phyloP scores from a whole-genome alignment of 1,140 invertebrate species.

The Brachionus calyciflorus region DNA sequence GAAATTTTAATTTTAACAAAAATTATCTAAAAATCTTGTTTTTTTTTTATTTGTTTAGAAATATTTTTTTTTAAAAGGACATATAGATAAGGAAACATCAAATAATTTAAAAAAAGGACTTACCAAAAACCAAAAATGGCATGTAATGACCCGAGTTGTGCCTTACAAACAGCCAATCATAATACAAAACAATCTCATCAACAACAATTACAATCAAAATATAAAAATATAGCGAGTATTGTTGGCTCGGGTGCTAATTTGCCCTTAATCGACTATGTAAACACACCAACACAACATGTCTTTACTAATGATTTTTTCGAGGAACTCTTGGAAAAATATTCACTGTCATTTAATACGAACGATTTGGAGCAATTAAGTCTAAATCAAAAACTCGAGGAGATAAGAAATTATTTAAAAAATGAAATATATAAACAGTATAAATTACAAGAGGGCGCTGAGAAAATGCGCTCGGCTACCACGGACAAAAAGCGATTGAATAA shows the following conservation, averaged over 20 bases:
- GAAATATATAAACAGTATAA: constrained; percentile 47
- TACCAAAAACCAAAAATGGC: no score
- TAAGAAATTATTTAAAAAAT: constrained; percentile 37
- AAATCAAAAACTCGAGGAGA: constrained; percentile 40
- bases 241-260: constrained; percentile 23
- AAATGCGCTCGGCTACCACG: constrained; percentile 25
- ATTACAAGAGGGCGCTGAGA: constrained; percentile 46
- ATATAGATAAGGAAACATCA: no score
- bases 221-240: constrained; percentile 5
- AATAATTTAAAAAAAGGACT: no score
- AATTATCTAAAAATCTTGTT: no score
- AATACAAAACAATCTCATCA: background rate
- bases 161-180: no score
- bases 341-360: background rate
- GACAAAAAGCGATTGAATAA: constrained; percentile 43
- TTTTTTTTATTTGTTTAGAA: no score
- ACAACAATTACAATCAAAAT: background rate
- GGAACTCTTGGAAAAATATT: constrained; percentile 9
- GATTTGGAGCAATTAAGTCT: constrained; percentile 24
- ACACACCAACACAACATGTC: constrained; percentile 18
- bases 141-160: no score
- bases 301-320: constrained; percentile 33
- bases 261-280: constrained; percentile 15
- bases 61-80: no score
- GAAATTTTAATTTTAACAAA: no score